Base-by-base conservation (phyloP, 2,888 invertebrate species). In the Halictus ligatus region DNA sequence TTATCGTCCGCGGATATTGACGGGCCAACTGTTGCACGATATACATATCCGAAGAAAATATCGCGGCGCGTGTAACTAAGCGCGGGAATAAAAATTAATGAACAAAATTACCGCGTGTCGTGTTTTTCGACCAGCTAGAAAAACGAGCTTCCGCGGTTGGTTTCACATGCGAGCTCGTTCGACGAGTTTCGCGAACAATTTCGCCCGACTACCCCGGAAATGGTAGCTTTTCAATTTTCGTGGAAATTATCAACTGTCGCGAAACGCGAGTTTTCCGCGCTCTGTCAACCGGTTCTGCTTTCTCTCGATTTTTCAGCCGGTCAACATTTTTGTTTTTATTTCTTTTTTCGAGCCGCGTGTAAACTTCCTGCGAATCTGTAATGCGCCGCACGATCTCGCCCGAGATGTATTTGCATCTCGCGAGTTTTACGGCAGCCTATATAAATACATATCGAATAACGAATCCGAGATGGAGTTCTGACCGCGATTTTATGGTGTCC, bases 161-260 rank as follows among this genome's bases (percentile, higher is more conserved):
- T 15, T 35, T 8, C 13, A 13, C 6, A 7, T 3, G 21, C 75
- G 54, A n/a, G 58, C 74, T 58, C 29, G 50, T 54, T 54, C 35
- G 8, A 21, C 18, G 54, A 18, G 48, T 75, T 81, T 81, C 35
- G 29, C 2, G 21, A 82, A 69, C 69, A 54, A 58, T 80, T 29
- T n/a, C 75, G 58, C 75, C 48, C 58, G 58, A 48, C 80, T 46
- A 21, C 48, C 48, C 35, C 35, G 58, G 48, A 67, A 80, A 75
- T 48, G 74, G 43, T 75, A 82, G 75, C 82, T 80, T 80, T 58
- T 74, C 54, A 54, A 74, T 79, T 82, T 69, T 75, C 74, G 18
- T 21, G 74, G n/a, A 80, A 82, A 82, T 80, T 80, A 29, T 50
- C 80, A 79, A 54, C 73, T 74, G 29, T 74, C 79, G 29, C 80